Evolutionary conservation across 2,888 invertebrate species (phyloP).

Genomic region (Dione juno): DNA sequence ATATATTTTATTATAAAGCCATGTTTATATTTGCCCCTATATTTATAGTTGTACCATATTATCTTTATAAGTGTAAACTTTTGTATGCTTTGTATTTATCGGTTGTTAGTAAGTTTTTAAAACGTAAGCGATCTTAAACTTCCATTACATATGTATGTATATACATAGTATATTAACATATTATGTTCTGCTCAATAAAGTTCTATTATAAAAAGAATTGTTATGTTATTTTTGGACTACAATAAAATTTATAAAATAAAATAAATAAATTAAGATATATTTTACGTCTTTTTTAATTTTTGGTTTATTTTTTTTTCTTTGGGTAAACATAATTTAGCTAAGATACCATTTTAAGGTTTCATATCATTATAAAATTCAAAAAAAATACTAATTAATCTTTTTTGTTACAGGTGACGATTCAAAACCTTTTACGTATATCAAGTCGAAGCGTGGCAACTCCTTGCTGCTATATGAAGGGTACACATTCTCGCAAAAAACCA

Average conservation of each 20-base stretch:
- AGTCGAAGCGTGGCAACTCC: constrained; percentile 45
- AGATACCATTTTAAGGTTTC: neutral
- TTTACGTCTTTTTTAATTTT: neutral
- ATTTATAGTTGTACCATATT: neutral
- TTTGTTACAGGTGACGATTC: constrained; percentile 1
- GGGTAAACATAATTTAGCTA: neutral
- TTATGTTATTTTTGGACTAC: too few relatives aligned
- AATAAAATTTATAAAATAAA: too few relatives aligned
- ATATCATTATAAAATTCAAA: neutral
- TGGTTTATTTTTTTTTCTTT: neutral
- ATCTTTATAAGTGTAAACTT: neutral
- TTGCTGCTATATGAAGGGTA: constrained; percentile 51
- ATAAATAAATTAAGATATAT: neutral
- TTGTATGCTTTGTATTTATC: neutral
- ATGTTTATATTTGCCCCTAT: neutral
- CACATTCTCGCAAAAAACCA: constrained; percentile 48
- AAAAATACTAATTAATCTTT: neutral
- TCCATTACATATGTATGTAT: too few relatives aligned
- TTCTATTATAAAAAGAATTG: too few relatives aligned
- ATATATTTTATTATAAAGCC: too few relatives aligned
- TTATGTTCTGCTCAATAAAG: too few relatives aligned
- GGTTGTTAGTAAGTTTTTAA: too few relatives aligned
- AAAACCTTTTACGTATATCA: constrained; percentile 10
- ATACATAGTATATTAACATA: too few relatives aligned
- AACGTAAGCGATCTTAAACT: too few relatives aligned